Percentiles rank a stretch among this genome's conserved stretches.
Evolutionary conservation across 2,888 invertebrate genomes (phyloP).

Genomic region (Drosophila pegasa): DNA sequence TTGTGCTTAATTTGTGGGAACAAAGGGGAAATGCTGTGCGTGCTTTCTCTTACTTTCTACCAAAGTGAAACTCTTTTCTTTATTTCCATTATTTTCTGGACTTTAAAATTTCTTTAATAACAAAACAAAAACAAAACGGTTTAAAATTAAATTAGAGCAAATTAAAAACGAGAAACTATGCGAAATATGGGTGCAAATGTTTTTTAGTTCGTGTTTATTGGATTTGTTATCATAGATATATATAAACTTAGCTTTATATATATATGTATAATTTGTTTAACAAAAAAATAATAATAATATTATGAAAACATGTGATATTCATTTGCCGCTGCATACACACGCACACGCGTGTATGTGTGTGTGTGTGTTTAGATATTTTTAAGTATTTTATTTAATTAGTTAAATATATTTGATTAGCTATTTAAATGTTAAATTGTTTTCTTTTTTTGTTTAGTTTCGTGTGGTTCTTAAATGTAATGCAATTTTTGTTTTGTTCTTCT

Average conservation of each 20-base stretch:
- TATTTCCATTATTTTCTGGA: not conserved
- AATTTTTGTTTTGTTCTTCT: slow-evolving; percentile 8
- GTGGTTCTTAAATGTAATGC: slow-evolving; percentile 13
- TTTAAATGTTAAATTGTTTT: slow-evolving; percentile 55
- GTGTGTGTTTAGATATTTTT: slow-evolving; percentile 27
- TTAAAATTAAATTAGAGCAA: slow-evolving; percentile 1
- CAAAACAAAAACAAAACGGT: slow-evolving; percentile 6
- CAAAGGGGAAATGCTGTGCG: slow-evolving; percentile 27
- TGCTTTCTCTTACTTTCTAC: slow-evolving; percentile 24
- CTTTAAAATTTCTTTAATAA: not conserved
- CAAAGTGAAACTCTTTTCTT: slow-evolving; percentile 33
- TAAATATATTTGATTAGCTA: slow-evolving; percentile 70
- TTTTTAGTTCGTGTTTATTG: slow-evolving; percentile 30
- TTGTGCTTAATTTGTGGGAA: slow-evolving; percentile 35
- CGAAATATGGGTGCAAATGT: slow-evolving; percentile 25
- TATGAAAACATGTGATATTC: slow-evolving; percentile 21
- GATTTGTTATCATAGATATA: slow-evolving; percentile 11
- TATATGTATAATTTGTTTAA: slow-evolving; percentile 27
- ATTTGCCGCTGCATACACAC: slow-evolving; percentile 2
- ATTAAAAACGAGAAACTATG: slow-evolving; percentile 1
- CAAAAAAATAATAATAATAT: slow-evolving; percentile 39
- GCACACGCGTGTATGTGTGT: not conserved
- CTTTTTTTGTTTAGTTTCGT: slow-evolving; percentile 14
- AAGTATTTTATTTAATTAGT: slow-evolving; percentile 50
- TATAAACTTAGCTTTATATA: not conserved